A percentile compares a stretch with the other conserved stretches of the same genome.
Conservation (phyloP, 2,113 vertebrate species). For the Leucopsar rothschildi region DNA sequence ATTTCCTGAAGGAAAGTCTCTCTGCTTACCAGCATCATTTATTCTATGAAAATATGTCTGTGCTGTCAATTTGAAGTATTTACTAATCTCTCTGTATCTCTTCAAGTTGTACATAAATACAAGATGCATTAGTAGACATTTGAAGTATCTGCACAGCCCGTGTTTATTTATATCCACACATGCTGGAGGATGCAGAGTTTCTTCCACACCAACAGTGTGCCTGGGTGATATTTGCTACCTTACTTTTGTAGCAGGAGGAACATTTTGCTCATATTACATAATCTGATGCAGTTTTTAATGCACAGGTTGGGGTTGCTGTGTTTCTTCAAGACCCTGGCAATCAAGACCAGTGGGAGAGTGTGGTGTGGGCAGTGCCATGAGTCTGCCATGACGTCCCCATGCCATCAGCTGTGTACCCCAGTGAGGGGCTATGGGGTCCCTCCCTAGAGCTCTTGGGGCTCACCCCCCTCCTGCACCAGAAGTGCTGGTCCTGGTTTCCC, state of each 20-base stretch:
- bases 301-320: background rate
- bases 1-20: background rate
- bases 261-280: background rate
- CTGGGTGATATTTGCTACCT: background rate
- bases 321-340: background rate
- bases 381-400: rapidly evolving
- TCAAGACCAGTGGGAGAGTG: background rate
- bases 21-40: background rate
- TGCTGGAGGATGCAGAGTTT: background rate
- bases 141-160: background rate
- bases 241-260: background rate
- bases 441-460: background rate
- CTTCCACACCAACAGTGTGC: background rate
- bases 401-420: background rate
- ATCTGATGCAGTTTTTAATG: background rate
- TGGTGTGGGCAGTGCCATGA: background rate
- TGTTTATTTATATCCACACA: background rate
- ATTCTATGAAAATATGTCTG: background rate
- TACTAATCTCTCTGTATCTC: background rate
- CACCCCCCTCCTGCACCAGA: background rate
- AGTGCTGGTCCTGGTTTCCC: background rate
- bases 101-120: background rate
- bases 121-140: background rate
- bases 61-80: background rate
- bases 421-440: background rate